These are phyloP conservation scores for Aethes cnicana DNA, from an alignment of 2,888 invertebrate species.

Conservation along the genomic window DNA sequence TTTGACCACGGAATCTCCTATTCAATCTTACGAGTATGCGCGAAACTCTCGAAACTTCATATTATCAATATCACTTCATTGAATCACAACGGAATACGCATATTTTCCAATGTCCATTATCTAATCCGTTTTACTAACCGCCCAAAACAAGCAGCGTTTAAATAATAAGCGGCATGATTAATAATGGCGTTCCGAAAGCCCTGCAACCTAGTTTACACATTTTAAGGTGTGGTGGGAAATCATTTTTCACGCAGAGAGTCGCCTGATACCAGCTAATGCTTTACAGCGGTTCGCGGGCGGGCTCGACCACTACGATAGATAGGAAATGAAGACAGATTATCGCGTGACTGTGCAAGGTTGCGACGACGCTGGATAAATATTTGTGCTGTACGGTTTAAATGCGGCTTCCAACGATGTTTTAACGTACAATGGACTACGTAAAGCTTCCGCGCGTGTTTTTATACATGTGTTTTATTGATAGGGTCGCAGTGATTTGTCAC, in stretches of 20 bases:
- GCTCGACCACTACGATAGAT: constrained; percentile 66
- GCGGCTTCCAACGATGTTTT: background rate
- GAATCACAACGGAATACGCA: background rate
- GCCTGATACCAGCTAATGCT: constrained; percentile 75
- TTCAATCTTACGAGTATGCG: too few species aligned
- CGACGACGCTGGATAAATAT: constrained; percentile 50
- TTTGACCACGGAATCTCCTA: too few species aligned
- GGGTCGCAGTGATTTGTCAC: too few species aligned
- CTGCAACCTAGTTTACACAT: constrained; percentile 29
- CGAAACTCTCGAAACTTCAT: too few species aligned
- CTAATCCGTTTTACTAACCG: too few species aligned
- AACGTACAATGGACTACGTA: background rate
- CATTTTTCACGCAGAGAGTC: constrained; percentile 76
- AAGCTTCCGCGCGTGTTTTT: background rate
- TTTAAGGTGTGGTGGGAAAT: constrained; percentile 75
- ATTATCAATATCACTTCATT: too few species aligned
- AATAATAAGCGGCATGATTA: constrained; percentile 5
- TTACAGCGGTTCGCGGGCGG: constrained; percentile 46
- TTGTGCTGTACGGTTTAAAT: constrained; percentile 27
- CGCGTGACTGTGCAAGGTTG: constrained; percentile 72
- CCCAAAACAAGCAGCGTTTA: background rate
- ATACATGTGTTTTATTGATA: background rate
- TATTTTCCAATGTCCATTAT: background rate
- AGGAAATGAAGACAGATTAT: constrained; percentile 82
- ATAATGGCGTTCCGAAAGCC: constrained; percentile 6